phyloP scores from a whole-genome alignment of 2,888 invertebrate genomes.

The Eubasilissa splendida region DNA sequence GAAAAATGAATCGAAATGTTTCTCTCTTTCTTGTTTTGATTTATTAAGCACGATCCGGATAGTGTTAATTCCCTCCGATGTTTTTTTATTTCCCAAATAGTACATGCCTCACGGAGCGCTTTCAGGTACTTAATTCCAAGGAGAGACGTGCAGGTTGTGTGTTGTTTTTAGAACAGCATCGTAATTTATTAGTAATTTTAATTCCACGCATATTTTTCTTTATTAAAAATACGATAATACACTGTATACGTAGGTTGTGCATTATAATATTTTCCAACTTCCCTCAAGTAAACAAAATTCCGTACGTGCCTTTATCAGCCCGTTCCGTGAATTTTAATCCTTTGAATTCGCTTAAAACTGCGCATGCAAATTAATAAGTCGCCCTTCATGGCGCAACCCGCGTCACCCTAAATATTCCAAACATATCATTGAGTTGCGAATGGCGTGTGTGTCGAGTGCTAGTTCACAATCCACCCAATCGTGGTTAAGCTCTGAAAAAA shows the following conservation, averaged over 20 bases:
- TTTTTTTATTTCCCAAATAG: conserved; percentile 4
- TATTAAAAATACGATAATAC: too few species aligned
- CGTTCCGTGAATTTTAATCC: neutral
- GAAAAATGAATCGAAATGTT: too few species aligned
- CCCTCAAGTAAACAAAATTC: conserved; percentile 5
- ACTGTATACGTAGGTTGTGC: neutral
- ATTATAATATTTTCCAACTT: neutral
- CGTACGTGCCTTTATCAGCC: neutral
- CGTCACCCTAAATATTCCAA: conserved; percentile 39
- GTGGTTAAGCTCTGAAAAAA: conserved; percentile 6
- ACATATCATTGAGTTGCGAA: conserved; percentile 41
- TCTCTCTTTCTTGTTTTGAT: too few species aligned
- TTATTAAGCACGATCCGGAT: neutral
- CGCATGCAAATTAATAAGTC: conserved; percentile 23
- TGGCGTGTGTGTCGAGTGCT: conserved; percentile 19
- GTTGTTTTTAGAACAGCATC: neutral
- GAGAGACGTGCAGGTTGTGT: neutral
- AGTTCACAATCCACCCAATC: too few species aligned
- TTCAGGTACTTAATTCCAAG: neutral
- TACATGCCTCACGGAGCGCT: neutral
- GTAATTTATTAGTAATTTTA: conserved; percentile 5
- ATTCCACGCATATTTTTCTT: neutral
- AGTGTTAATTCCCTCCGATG: neutral
- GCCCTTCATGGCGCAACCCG: conserved; percentile 29
- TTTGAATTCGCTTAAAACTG: conserved; percentile 21